A percentile compares a stretch with the other conserved stretches of the same genome.
Evolutionary conservation across 2,797 vertebrate species (phyloP).

Genomic region (Clarias pachynema): DNA sequence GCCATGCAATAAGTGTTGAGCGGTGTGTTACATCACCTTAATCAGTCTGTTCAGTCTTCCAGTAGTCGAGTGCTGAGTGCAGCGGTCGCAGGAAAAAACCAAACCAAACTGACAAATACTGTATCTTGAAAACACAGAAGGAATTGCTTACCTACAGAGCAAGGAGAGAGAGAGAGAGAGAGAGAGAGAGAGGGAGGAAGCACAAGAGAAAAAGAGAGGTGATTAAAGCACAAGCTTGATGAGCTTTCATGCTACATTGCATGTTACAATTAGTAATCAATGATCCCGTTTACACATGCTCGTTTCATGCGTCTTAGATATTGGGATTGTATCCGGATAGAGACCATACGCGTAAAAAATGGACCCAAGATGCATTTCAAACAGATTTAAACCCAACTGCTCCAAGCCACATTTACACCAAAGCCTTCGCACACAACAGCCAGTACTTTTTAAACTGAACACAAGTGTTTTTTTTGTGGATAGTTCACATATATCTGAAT

Average conservation of each 20-base stretch:
- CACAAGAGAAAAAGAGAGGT: slow-evolving; percentile 8
- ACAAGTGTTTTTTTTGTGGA: background rate
- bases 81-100: slow-evolving; percentile 35
- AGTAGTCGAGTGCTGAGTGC: slow-evolving; percentile 27
- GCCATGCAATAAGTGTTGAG: slow-evolving; percentile 61
- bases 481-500: background rate
- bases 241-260: slow-evolving; percentile 59
- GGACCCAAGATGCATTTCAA: slow-evolving; percentile 17
- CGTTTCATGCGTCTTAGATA: slow-evolving; percentile 29
- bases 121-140: slow-evolving; percentile 57
- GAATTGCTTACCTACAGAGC: slow-evolving; percentile 76
- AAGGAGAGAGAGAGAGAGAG: slow-evolving; percentile 7
- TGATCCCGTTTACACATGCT: slow-evolving; percentile 25
- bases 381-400: background rate
- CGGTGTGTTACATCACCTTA: slow-evolving; percentile 71
- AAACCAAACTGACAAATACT: slow-evolving; percentile 37
- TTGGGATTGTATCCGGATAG: slow-evolving; percentile 6
- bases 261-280: slow-evolving; percentile 39
- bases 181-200: slow-evolving; percentile 29
- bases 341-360: slow-evolving; percentile 6
- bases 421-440: background rate
- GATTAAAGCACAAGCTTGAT: slow-evolving; percentile 62
- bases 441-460: background rate
- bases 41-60: slow-evolving; percentile 60
- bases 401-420: background rate